These are phyloP conservation scores for Microtus pennsylvanicus DNA, from an alignment of 2,113 vertebrate genomes.

Conservation along the genomic window DNA sequence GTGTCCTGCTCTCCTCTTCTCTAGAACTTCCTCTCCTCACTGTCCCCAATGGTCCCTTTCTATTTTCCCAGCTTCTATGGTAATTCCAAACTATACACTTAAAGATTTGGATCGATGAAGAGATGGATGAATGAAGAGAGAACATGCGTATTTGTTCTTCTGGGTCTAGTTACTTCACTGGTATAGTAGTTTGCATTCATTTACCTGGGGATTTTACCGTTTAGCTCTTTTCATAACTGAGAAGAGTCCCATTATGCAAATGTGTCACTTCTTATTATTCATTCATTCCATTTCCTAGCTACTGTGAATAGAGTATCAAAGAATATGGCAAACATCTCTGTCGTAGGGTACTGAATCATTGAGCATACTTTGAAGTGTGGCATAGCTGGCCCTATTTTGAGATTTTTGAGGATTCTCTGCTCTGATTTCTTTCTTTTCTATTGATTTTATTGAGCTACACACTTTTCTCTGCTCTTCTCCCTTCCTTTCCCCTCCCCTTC, in stretches of 20 bases:
- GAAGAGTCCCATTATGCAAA: neutral
- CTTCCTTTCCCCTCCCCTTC: too few species aligned
- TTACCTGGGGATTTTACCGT: neutral
- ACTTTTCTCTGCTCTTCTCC: too few species aligned
- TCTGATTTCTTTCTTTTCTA: too few species aligned
- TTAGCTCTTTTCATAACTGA: neutral
- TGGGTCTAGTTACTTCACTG: neutral
- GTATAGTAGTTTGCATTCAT: neutral
- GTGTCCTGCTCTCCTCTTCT: neutral
- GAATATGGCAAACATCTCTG: neutral
- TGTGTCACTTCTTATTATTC: too few species aligned
- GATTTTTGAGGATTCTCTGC: neutral
- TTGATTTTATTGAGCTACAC: too few species aligned
- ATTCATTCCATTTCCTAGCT: neutral
- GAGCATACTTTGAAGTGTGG: neutral
- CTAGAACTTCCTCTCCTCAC: neutral
- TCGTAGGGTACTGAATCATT: neutral
- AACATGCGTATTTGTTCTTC: neutral
- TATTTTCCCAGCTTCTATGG: neutral
- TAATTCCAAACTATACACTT: neutral
- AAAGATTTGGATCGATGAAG: neutral
- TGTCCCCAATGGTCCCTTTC: neutral
- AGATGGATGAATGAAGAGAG: neutral
- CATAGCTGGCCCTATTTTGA: neutral
- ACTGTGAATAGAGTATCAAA: neutral